These are phyloP conservation scores for Gerris lacustris DNA, from an alignment of 2,888 invertebrate species.

Conservation along the genomic window DNA sequence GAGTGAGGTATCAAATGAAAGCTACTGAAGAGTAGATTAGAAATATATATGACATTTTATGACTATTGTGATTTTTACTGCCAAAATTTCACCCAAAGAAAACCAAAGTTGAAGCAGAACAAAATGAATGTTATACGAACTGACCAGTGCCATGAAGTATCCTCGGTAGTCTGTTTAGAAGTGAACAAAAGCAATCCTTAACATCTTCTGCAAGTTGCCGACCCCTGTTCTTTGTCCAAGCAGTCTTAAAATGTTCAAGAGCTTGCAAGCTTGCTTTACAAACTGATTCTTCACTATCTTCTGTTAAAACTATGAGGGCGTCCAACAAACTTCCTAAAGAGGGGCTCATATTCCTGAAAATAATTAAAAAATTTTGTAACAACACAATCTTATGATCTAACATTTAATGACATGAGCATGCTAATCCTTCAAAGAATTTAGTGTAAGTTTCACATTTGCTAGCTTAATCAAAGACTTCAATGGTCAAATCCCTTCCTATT, in stretches of 20 bases:
- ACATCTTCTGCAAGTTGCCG: constrained; percentile 43
- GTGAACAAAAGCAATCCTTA: constrained; percentile 48
- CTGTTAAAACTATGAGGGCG: constrained; percentile 52
- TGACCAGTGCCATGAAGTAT: constrained; percentile 42
- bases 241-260: constrained; percentile 38
- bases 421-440: too few relatives aligned
- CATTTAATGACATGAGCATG: too few relatives aligned
- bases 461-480: too few relatives aligned
- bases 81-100: too few relatives aligned
- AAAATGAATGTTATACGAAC: neutral
- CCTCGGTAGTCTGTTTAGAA: constrained; percentile 50
- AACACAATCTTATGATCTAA: constrained; percentile 20
- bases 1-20: too few relatives aligned
- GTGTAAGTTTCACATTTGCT: too few relatives aligned
- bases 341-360: constrained; percentile 36
- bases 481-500: too few relatives aligned
- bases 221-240: constrained; percentile 36
- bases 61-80: too few relatives aligned
- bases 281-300: constrained; percentile 50
- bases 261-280: constrained; percentile 36
- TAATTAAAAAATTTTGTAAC: constrained; percentile 21
- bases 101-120: too few relatives aligned
- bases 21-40: too few relatives aligned
- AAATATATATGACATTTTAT: too few relatives aligned
- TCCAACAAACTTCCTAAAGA: constrained; percentile 49